Percentiles rank a stretch among this genome's conserved stretches.
phyloP scores from a whole-genome alignment of 2,113 vertebrate genomes.

The Lepidothrix coronata region DNA sequence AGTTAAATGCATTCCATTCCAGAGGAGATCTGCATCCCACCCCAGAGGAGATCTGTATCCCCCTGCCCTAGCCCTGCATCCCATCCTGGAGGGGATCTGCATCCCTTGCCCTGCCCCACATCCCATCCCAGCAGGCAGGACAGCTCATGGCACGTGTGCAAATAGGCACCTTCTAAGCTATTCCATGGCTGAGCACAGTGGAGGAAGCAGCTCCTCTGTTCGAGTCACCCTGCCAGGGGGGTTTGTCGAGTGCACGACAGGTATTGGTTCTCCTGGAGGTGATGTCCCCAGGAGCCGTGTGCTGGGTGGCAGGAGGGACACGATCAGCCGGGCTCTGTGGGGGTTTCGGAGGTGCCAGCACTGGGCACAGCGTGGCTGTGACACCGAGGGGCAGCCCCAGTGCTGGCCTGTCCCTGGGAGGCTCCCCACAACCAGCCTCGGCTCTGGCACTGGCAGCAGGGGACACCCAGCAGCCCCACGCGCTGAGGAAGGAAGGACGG shows the following conservation, averaged over 20 bases:
- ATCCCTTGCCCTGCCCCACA: not conserved
- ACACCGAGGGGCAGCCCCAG: not conserved
- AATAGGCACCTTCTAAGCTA: not conserved
- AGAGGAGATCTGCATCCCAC: not conserved
- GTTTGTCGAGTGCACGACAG: not conserved
- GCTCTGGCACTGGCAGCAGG: accelerated
- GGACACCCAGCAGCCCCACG: not conserved
- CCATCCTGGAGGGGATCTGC: not conserved
- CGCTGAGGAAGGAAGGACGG: not conserved
- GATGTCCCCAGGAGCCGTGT: accelerated
- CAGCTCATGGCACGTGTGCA: not conserved
- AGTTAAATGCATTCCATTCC: not conserved
- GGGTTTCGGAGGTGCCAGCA: accelerated
- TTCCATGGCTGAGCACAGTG: not conserved
- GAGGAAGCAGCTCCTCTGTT: not conserved
- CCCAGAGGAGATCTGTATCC: not conserved
- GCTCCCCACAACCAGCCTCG: not conserved
- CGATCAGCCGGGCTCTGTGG: accelerated
- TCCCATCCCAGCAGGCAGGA: not conserved
- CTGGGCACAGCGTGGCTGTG: accelerated
- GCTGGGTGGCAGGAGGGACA: not conserved
- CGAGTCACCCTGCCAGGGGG: accelerated
- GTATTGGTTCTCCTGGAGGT: not conserved
- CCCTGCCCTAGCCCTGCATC: not conserved
- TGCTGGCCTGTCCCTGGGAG: not conserved